A percentile compares a stretch with the other conserved stretches of the same genome.
Conservation (phyloP, 2,888 invertebrate species). For the Drosophila rellima region DNA sequence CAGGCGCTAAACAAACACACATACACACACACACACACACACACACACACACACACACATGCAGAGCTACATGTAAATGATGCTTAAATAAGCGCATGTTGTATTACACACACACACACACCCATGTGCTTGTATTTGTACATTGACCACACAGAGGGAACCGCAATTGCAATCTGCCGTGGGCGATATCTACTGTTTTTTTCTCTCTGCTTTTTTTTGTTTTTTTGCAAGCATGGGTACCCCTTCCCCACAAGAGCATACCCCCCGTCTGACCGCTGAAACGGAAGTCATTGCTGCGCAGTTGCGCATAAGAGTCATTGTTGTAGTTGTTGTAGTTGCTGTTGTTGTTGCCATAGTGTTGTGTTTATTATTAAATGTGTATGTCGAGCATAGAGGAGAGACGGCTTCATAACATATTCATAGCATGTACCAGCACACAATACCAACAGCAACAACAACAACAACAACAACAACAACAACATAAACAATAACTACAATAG, state of each 20-base stretch:
- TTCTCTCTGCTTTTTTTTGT: constrained; percentile 34
- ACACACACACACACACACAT: constrained; percentile 33
- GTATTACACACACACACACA: constrained; percentile 17
- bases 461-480: constrained; percentile 20
- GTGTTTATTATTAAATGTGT: constrained; percentile 53
- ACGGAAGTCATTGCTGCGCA: constrained; percentile 75
- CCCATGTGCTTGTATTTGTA: constrained; percentile 54
- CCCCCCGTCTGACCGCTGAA: constrained; percentile 18
- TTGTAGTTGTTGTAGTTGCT: constrained; percentile 24
- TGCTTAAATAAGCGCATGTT: constrained; percentile 52
- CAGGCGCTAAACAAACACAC: constrained; percentile 19
- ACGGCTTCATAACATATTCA: constrained; percentile 74
- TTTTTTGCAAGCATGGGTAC: not conserved
- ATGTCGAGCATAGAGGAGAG: constrained; percentile 52
- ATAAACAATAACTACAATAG: constrained; percentile 5
- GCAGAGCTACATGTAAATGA: constrained; percentile 44
- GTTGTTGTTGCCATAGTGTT: constrained; percentile 44
- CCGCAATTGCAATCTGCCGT: constrained; percentile 73
- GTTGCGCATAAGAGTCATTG: constrained; percentile 65
- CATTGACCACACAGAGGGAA: constrained; percentile 52
- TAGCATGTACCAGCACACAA: constrained; percentile 66
- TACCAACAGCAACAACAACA: constrained; percentile 41
- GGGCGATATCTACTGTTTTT: constrained; percentile 50
- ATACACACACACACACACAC: constrained; percentile 34
- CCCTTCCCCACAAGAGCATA: not conserved